These are phyloP conservation scores for Tetropium fuscum DNA, from an alignment of 2,888 invertebrate species.

Conservation along the genomic window DNA sequence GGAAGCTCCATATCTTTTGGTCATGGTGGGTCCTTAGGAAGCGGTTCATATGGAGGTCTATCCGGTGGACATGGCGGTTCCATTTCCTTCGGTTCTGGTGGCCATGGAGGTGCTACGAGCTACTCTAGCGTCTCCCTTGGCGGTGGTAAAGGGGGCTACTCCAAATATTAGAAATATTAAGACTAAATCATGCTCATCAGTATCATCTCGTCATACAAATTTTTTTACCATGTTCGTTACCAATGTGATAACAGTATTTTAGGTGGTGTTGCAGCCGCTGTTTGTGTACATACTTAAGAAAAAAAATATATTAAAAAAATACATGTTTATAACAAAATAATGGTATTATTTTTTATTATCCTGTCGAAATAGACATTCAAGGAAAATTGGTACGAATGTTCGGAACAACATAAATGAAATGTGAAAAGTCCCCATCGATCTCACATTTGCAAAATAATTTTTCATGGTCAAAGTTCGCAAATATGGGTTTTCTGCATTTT, in stretches of 20 bases:
- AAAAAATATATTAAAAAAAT: too few relatives aligned
- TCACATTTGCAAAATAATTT: too few relatives aligned
- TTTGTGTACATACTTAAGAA: conserved; percentile 41
- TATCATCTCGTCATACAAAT: conserved; percentile 29
- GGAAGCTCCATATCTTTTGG: conserved; percentile 24
- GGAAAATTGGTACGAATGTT: too few relatives aligned
- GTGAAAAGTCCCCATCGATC: too few relatives aligned
- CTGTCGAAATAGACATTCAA: too few relatives aligned
- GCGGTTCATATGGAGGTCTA: conserved; percentile 33
- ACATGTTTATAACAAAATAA: too few relatives aligned
- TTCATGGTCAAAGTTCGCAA: too few relatives aligned
- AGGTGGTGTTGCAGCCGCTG: conserved; percentile 34
- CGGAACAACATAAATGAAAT: too few relatives aligned
- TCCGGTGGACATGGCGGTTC: conserved; percentile 33
- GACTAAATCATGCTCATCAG: conserved; percentile 22
- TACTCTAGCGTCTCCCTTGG: conserved; percentile 47
- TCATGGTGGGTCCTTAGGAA: conserved; percentile 21
- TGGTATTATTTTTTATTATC: too few relatives aligned
- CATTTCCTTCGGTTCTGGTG: conserved; percentile 37
- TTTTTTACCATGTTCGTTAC: conserved; percentile 25
- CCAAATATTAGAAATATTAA: conserved; percentile 37
- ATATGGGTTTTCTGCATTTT: too few relatives aligned
- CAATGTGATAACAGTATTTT: conserved; percentile 47
- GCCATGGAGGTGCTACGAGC: conserved; percentile 49
- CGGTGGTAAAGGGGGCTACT: conserved; percentile 41